Percentiles rank a stretch among this genome's conserved stretches.
phyloP scores from a whole-genome alignment of 2,797 vertebrate species.

The Eleutherodactylus coqui region DNA sequence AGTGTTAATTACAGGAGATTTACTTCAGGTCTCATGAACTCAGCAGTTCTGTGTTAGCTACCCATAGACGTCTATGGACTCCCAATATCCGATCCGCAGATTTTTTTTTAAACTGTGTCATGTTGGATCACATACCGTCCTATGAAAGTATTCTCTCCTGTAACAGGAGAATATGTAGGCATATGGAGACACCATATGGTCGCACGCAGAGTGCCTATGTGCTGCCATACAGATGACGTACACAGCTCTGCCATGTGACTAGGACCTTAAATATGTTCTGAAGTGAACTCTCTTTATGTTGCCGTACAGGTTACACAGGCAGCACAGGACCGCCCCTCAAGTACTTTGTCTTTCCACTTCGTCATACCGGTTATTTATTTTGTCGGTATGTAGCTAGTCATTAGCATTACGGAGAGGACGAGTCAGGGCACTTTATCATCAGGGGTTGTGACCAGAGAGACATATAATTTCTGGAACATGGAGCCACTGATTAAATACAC shows the following conservation, averaged over 20 bases:
- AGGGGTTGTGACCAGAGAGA: constrained; percentile 22
- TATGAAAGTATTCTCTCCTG: no score
- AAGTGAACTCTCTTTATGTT: no score
- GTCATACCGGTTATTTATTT: constrained; percentile 34
- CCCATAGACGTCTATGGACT: no score
- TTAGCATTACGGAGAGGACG: constrained; percentile 22
- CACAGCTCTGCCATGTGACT: no score
- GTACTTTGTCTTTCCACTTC: constrained; percentile 42
- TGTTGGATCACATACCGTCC: no score
- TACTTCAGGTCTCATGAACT: no score
- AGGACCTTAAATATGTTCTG: no score
- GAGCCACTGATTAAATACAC: constrained; percentile 39
- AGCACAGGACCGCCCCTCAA: constrained; percentile 1
- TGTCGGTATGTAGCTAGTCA: constrained; percentile 16
- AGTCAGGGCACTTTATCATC: constrained; percentile 43
- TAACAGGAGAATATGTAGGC: no score
- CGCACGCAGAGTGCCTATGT: neutral
- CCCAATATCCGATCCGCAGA: no score
- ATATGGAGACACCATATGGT: neutral
- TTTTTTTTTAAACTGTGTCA: no score
- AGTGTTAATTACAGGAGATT: no score
- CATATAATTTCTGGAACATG: constrained; percentile 8
- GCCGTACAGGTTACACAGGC: neutral
- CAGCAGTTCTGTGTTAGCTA: no score
- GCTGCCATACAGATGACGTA: neutral